Evolutionary conservation across 2,888 invertebrate species (phyloP).

Genomic region (Morpho achilles): DNA sequence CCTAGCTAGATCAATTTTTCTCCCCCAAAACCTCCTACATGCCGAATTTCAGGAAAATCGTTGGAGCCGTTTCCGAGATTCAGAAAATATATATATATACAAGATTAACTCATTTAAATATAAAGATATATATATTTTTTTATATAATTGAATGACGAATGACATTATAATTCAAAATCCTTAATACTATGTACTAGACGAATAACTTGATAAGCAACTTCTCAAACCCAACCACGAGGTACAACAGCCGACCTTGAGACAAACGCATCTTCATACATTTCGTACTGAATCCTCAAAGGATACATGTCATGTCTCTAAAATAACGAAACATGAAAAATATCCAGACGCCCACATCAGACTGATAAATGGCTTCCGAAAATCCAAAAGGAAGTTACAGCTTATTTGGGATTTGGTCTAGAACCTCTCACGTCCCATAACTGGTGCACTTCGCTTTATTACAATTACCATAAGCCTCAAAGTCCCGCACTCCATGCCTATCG

Average conservation of each 20-base stretch:
- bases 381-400: conserved; percentile 81
- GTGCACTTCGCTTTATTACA: conserved; percentile 80
- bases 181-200: too few relatives aligned
- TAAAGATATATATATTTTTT: too few relatives aligned
- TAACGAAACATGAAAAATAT: conserved; percentile 80
- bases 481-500: conserved; percentile 70
- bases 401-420: conserved; percentile 80
- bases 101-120: too few relatives aligned
- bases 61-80: too few relatives aligned
- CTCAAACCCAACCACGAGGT: too few relatives aligned
- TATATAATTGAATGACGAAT: too few relatives aligned
- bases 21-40: too few relatives aligned
- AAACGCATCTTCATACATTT: not conserved
- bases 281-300: conserved; percentile 15
- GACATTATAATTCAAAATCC: too few relatives aligned
- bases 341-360: conserved; percentile 79
- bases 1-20: too few relatives aligned
- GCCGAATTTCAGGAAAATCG: too few relatives aligned
- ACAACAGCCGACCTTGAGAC: conserved; percentile 13
- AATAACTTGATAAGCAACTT: not conserved
- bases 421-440: conserved; percentile 80
- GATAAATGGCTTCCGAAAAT: conserved; percentile 81
- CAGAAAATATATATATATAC: too few relatives aligned
- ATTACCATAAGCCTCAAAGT: conserved; percentile 80
- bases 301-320: conserved; percentile 65